Conservation (phyloP, 2,888 invertebrate species). For the Netelia virgata region DNA sequence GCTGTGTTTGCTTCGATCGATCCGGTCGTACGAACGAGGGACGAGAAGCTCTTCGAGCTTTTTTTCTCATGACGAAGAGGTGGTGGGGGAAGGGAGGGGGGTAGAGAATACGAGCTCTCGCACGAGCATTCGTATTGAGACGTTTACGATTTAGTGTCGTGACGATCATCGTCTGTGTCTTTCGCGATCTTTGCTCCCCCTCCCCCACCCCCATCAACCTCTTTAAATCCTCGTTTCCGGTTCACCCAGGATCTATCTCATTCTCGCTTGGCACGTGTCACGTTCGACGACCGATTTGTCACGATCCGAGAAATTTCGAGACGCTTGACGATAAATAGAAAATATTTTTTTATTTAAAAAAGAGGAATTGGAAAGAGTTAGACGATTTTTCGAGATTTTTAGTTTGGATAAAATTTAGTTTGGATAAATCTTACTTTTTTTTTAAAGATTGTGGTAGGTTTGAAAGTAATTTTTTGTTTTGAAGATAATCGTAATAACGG, state of each 20-base stretch:
- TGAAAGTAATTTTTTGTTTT: not conserved
- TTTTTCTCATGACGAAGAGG: not conserved
- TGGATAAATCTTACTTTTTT: no score
- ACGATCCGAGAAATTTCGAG: no score
- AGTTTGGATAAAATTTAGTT: not conserved
- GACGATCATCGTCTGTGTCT: conserved; percentile 16
- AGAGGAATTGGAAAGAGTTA: no score
- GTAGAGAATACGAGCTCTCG: not conserved
- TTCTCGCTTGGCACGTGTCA: no score
- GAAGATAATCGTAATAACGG: not conserved
- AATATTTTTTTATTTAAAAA: no score
- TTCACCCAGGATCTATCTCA: no score
- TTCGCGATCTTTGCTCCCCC: no score
- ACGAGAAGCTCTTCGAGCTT: not conserved
- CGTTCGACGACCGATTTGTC: no score
- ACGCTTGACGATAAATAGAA: no score
- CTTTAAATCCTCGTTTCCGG: not conserved
- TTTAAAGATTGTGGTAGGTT: not conserved
- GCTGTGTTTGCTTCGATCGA: conserved; percentile 21
- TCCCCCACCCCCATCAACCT: not conserved
- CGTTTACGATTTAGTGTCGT: conserved; percentile 47
- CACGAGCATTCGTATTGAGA: conserved; percentile 23
- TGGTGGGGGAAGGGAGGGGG: not conserved
- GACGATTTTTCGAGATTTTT: no score
- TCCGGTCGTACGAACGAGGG: not conserved